These are phyloP conservation scores for Urocitellus parryii DNA, from an alignment of 2,113 vertebrate genomes.

Conservation along the genomic window DNA sequence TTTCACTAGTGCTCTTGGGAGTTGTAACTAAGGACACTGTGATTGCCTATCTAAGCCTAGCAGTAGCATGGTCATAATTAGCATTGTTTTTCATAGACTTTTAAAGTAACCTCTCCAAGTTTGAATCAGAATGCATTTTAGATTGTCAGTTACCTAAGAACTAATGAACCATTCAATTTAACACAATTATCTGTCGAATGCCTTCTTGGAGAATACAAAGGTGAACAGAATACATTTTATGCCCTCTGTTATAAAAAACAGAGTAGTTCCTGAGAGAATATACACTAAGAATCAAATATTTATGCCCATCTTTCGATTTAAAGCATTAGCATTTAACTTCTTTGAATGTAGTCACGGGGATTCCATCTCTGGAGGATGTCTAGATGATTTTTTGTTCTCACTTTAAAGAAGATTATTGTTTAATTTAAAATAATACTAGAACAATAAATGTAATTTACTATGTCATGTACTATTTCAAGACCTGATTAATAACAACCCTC, in stretches of 20 bases:
- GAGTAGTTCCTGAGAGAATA: slow-evolving; percentile 8
- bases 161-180: slow-evolving; percentile 59
- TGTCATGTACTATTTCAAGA: slow-evolving; percentile 36
- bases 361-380: slow-evolving; percentile 32
- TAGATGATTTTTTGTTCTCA: slow-evolving; percentile 39
- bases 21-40: slow-evolving; percentile 65
- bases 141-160: slow-evolving; percentile 32
- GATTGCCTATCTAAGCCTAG: background rate
- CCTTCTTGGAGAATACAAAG: slow-evolving; percentile 53
- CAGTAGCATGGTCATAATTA: slow-evolving; percentile 70
- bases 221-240: slow-evolving; percentile 51
- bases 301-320: slow-evolving; percentile 64
- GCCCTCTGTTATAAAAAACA: slow-evolving; percentile 34
- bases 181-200: slow-evolving; percentile 57
- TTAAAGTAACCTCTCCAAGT: slow-evolving; percentile 67
- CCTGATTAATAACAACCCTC: slow-evolving; percentile 47
- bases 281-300: slow-evolving; percentile 50
- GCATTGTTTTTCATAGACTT: slow-evolving; percentile 65
- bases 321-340: slow-evolving; percentile 66
- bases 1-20: slow-evolving; percentile 60
- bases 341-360: slow-evolving; percentile 46
- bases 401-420: slow-evolving; percentile 62
- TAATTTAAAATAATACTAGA: slow-evolving; percentile 70
- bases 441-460: slow-evolving; percentile 66
- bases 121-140: slow-evolving; percentile 59